phyloP scores from a whole-genome alignment of 2,888 invertebrate genomes.

The Nowickia ferox region DNA sequence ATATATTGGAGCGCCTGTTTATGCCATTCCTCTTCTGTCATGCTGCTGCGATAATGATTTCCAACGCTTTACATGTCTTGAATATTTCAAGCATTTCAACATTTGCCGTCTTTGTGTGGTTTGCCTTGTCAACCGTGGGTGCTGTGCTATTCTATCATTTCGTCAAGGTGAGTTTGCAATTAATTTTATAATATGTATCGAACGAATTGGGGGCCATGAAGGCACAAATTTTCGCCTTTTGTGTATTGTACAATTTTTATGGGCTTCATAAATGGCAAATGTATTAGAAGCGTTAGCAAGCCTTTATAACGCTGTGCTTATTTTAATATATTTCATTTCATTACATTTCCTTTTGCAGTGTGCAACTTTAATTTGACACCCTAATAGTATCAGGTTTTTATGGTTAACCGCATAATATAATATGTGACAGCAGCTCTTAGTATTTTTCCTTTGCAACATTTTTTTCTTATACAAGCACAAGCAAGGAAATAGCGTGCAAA shows the following conservation, averaged over 20 bases:
- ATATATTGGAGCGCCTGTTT: conserved; percentile 88
- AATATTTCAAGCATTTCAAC: conserved; percentile 90
- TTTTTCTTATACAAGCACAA: neutral
- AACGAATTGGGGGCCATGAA: too few relatives aligned
- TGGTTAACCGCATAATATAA: conserved; percentile 70
- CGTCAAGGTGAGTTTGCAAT: conserved; percentile 88
- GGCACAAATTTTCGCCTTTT: too few relatives aligned
- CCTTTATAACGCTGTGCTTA: too few relatives aligned
- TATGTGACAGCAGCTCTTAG: conserved; percentile 22
- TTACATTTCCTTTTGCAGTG: conserved; percentile 4
- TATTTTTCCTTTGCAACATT: neutral
- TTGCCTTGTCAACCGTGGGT: conserved; percentile 89
- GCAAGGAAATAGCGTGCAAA: neutral
- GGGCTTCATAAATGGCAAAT: too few relatives aligned
- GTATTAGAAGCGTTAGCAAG: too few relatives aligned
- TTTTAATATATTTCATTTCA: too few relatives aligned
- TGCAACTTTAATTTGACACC: conserved; percentile 66
- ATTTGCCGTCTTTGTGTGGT: conserved; percentile 91
- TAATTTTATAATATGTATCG: neutral
- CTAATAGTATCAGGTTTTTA: conserved; percentile 70
- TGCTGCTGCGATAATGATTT: conserved; percentile 90
- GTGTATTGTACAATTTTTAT: too few relatives aligned
- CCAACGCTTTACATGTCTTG: conserved; percentile 88
- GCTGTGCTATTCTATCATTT: conserved; percentile 93
- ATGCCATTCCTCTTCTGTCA: conserved; percentile 92